These are phyloP conservation scores for Rhinopomastus cyanomelas DNA, from an alignment of 2,113 vertebrate genomes.

Conservation along the genomic window DNA sequence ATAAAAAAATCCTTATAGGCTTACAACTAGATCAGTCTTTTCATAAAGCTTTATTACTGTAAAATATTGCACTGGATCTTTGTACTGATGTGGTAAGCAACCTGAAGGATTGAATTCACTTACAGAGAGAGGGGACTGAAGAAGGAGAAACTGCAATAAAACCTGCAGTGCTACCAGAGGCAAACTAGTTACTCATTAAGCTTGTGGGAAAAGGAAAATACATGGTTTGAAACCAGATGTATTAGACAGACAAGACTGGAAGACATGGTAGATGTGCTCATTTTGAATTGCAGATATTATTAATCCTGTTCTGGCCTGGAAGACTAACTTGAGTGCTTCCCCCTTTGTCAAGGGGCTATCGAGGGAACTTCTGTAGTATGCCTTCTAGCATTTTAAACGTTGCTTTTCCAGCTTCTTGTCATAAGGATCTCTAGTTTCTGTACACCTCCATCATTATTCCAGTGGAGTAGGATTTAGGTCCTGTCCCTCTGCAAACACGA, in stretches of 20 bases:
- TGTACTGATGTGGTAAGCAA: neutral
- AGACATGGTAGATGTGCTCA: constrained; percentile 23
- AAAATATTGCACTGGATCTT: neutral
- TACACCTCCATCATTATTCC: neutral
- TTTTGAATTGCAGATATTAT: constrained; percentile 15
- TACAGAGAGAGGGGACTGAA: neutral
- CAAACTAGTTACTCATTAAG: constrained; percentile 65
- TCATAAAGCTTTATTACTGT: neutral
- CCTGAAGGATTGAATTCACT: neutral
- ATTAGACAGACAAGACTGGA: constrained; percentile 38
- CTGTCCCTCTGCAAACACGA: neutral
- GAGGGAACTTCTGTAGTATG: neutral
- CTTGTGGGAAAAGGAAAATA: constrained; percentile 36
- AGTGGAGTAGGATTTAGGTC: neutral
- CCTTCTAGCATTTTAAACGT: neutral
- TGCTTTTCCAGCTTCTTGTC: neutral
- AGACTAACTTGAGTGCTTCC: neutral
- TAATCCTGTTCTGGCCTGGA: neutral
- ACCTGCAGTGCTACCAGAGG: neutral
- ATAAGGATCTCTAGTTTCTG: neutral
- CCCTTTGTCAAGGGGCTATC: neutral
- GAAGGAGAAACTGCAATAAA: neutral
- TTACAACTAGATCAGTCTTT: neutral
- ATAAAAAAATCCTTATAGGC: neutral
- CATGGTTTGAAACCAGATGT: constrained; percentile 31